Base-by-base conservation (phyloP, 2,888 invertebrate species). In the Meganola albula region DNA sequence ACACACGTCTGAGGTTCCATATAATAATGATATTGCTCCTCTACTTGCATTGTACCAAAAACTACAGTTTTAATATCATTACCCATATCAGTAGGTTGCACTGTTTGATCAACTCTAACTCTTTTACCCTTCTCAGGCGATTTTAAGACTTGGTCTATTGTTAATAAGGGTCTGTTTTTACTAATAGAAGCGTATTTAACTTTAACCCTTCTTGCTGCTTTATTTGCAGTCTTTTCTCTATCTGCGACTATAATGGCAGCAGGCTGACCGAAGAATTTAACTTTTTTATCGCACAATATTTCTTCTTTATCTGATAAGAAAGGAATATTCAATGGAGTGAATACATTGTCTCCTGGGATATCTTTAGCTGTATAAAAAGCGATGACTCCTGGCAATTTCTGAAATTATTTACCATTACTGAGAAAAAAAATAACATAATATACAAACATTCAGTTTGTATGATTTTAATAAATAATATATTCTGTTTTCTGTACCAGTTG, bases 1-100 rank as follows among this genome's bases (percentile, higher is more conserved):
- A 90, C 82, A 55, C 90, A 90, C 0, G 83, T 83, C 40, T 91
- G 89, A 0, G 90, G 88, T 62, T 94, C 94, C 91, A 93, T 91
- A 9, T 88, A 87, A 46, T 89, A 92, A 66, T 93, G 93, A 57
- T 91, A 92, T 57, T 94, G 94, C 7, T 82, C 66, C 8, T 87
- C 88, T 30, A 87, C 64, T 14, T 85, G 73, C 22, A 87, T 76
- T 9, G 66, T 74, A 0, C 92, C 92, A 40, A 53, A 62, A 5
- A 87, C 79, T 4, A 68, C 41, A 35, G 87, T 78, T 11, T 63
- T 74, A 1, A 85, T 56, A 40, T 88, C 70, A 2, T 48, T 58
- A 1, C 82, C 82, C 22, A 28, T 63, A 34, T 69, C 74, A 1
- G 61, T 65, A 2, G 70, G 39, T 40, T 45, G 30, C 48, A 41